Evolutionary conservation across 2,888 invertebrate genomes (phyloP).

Genomic region (Chorisops tibialis): DNA sequence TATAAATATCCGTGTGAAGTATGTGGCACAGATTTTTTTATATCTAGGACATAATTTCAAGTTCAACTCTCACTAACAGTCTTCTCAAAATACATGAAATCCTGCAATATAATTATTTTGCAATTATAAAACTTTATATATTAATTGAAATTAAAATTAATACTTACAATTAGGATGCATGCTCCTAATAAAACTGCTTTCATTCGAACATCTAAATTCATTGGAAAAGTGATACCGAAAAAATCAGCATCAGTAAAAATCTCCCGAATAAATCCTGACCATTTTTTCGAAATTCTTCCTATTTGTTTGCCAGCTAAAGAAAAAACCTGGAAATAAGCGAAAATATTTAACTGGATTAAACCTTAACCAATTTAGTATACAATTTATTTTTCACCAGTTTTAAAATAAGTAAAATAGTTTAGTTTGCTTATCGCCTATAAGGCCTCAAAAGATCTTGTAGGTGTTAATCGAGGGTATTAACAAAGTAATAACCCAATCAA

Average conservation of each 20-base stretch:
- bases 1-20: too few relatives aligned
- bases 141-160: too few relatives aligned
- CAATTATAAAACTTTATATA: too few relatives aligned
- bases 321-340: too few relatives aligned
- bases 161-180: constrained; percentile 71
- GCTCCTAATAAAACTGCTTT: constrained; percentile 74
- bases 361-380: not conserved
- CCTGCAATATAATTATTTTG: too few relatives aligned
- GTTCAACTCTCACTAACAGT: too few relatives aligned
- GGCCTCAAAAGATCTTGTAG: too few relatives aligned
- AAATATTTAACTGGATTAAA: constrained; percentile 36
- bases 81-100: too few relatives aligned
- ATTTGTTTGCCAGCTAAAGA: constrained; percentile 71
- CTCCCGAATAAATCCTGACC: constrained; percentile 76
- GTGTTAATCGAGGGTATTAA: too few relatives aligned
- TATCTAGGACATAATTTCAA: too few relatives aligned
- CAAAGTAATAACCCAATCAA: not conserved
- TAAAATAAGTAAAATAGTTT: not conserved
- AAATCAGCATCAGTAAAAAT: constrained; percentile 77
- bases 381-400: not conserved
- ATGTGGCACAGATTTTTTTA: too few relatives aligned
- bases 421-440: too few relatives aligned
- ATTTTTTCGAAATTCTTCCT: constrained; percentile 81
- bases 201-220: constrained; percentile 78
- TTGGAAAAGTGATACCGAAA: constrained; percentile 82